Percentiles rank a stretch among this genome's conserved stretches.
Evolutionary conservation across 2,888 invertebrate genomes (phyloP).

Genomic region (Anthophora plumipes): DNA sequence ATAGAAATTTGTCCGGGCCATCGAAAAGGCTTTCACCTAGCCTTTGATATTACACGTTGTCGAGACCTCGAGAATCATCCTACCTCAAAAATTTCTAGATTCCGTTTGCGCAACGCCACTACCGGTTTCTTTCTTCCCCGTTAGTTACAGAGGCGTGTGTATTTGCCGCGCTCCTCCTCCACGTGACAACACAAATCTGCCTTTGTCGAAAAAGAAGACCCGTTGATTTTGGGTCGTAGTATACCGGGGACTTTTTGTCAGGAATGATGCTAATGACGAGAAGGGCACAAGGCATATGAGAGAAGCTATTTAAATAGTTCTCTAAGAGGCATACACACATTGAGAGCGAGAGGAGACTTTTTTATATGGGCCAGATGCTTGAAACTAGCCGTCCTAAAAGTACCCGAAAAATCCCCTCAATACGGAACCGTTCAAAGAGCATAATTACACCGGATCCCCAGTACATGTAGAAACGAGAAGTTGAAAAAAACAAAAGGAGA

Average conservation of each 20-base stretch:
- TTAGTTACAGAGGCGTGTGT: background rate
- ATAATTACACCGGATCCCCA: background rate
- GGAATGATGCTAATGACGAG: constrained; percentile 34
- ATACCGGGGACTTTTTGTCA: background rate
- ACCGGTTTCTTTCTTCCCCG: constrained; percentile 30
- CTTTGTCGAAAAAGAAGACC: constrained; percentile 39
- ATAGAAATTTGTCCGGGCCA: constrained; percentile 57
- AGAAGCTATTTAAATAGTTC: constrained; percentile 10
- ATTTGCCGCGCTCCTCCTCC: constrained; percentile 8
- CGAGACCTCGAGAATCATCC: constrained; percentile 41
- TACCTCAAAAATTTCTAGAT: constrained; percentile 70
- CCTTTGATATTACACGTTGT: constrained; percentile 29
- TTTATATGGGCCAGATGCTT: constrained; percentile 34
- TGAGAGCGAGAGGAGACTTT: constrained; percentile 1
- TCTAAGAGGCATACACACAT: constrained; percentile 6
- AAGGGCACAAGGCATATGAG: constrained; percentile 36
- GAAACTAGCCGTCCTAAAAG: constrained; percentile 11
- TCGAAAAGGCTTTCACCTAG: constrained; percentile 64
- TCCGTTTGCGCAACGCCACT: constrained; percentile 56
- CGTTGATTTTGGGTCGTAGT: background rate
- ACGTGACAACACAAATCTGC: constrained; percentile 56
- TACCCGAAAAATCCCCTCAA: background rate
- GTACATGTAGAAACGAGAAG: background rate
- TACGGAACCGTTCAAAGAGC: background rate
- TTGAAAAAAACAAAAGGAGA: background rate